These are phyloP conservation scores for Phoenicopterus ruber DNA, from an alignment of 2,113 vertebrate genomes.

Conservation along the genomic window DNA sequence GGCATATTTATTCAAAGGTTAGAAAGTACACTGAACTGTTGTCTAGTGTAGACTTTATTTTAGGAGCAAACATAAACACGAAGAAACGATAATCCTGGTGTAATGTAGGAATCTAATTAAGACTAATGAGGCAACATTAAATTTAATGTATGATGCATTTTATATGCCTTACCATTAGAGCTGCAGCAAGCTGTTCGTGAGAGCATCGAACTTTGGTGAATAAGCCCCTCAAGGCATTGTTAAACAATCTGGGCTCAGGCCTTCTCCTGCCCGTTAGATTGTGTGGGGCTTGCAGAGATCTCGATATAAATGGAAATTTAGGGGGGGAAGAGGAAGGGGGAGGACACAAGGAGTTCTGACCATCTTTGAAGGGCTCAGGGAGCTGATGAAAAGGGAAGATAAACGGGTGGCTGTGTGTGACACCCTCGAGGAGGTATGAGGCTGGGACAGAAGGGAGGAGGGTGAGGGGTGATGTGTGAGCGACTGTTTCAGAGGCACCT, in stretches of 20 bases:
- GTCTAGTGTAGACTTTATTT: constrained; percentile 64
- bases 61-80: constrained; percentile 72
- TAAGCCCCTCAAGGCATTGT: constrained; percentile 64
- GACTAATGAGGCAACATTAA: constrained; percentile 82
- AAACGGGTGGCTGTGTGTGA: background rate
- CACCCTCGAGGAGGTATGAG: background rate
- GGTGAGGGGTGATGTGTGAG: background rate
- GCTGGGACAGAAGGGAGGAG: background rate
- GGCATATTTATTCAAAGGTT: constrained; percentile 61
- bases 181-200: constrained; percentile 74
- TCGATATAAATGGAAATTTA: background rate
- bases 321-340: no score
- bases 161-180: constrained; percentile 75
- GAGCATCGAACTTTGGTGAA: constrained; percentile 66
- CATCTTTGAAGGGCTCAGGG: background rate
- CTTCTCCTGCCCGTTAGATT: constrained; percentile 27
- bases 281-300: constrained; percentile 20
- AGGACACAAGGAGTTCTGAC: background rate
- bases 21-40: constrained; percentile 57
- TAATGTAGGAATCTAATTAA: constrained; percentile 79
- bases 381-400: background rate
- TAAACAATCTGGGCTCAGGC: constrained; percentile 37
- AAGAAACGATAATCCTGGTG: constrained; percentile 74
- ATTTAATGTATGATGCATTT: constrained; percentile 81
- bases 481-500: background rate